phyloP scores from a whole-genome alignment of 2,113 vertebrate genomes.

The Erythrocercus mccallii region DNA sequence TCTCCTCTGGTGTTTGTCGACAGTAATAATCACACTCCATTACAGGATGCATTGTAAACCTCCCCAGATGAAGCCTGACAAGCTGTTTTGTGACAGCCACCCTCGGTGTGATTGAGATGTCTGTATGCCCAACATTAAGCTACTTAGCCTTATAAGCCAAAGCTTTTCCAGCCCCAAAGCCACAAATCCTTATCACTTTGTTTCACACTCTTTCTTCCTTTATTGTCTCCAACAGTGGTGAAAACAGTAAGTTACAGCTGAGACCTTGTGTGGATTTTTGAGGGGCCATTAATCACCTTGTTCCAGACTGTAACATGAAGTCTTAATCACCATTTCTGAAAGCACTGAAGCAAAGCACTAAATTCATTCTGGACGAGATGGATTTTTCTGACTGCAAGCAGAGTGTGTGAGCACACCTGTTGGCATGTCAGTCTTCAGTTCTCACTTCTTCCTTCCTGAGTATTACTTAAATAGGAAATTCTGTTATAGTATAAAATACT shows the following conservation, averaged over 20 bases:
- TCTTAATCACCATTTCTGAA: background rate
- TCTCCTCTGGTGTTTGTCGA: background rate
- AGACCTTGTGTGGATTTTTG: background rate
- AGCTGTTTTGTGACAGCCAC: background rate
- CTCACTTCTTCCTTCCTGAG: background rate
- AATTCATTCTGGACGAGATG: background rate
- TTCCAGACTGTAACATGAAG: background rate
- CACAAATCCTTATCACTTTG: slow-evolving; percentile 16
- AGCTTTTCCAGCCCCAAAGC: background rate
- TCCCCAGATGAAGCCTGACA: background rate
- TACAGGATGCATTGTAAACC: background rate
- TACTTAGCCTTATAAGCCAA: slow-evolving; percentile 12
- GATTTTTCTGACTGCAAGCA: background rate
- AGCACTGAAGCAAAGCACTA: background rate
- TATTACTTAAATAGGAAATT: background rate
- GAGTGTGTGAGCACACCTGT: background rate
- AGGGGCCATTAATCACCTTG: background rate
- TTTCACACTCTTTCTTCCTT: background rate
- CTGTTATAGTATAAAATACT: background rate
- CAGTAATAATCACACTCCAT: background rate
- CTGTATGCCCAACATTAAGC: slow-evolving; percentile 6
- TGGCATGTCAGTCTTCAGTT: background rate
- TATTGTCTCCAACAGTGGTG: background rate
- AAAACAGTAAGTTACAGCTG: background rate
- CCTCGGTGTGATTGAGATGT: background rate